phyloP scores from a whole-genome alignment of 2,888 invertebrate species.

The Micropterix aruncella region DNA sequence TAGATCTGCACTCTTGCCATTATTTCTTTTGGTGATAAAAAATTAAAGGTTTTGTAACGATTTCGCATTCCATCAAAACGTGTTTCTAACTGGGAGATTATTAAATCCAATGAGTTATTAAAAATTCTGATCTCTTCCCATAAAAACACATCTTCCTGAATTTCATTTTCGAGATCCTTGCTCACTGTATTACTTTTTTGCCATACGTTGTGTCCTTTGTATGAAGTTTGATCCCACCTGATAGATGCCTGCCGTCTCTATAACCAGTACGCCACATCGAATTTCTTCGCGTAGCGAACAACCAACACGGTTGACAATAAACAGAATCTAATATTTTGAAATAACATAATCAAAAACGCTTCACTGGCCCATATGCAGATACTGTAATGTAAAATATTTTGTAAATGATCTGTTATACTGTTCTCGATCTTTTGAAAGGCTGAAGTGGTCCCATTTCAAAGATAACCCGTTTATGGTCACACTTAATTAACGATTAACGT shows the following conservation, averaged over 20 bases:
- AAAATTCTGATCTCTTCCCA: neutral
- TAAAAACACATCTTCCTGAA: neutral
- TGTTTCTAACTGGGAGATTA: too few species aligned
- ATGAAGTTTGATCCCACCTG: neutral
- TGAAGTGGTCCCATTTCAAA: neutral
- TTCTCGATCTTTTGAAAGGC: too few species aligned
- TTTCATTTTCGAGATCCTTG: neutral
- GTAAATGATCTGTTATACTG: too few species aligned
- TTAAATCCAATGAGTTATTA: neutral
- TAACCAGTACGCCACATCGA: neutral
- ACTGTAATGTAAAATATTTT: too few species aligned
- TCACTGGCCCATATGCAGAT: too few species aligned
- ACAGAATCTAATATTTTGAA: neutral
- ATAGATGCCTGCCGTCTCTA: neutral
- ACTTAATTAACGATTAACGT: neutral
- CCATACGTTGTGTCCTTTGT: neutral
- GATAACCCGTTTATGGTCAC: neutral
- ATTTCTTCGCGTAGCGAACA: neutral
- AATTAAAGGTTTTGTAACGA: neutral
- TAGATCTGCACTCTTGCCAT: neutral
- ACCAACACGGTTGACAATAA: slow-evolving; percentile 1
- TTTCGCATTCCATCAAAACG: too few species aligned
- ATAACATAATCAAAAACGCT: neutral
- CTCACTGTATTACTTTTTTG: neutral
- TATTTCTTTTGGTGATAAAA: neutral